These are phyloP conservation scores for Tinea semifulvella DNA, from an alignment of 2,888 invertebrate species.

Conservation along the genomic window DNA sequence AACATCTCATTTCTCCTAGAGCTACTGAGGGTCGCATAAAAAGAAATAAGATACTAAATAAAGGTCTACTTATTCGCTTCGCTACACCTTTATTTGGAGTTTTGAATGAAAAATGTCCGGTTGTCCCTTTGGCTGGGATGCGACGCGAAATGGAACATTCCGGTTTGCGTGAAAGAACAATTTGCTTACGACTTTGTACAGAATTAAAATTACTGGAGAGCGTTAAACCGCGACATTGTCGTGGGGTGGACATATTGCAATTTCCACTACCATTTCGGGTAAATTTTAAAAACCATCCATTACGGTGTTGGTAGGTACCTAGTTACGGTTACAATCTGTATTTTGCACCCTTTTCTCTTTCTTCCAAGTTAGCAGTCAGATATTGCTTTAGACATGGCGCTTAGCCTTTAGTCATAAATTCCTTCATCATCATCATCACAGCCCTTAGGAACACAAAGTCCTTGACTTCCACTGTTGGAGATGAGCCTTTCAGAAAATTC, in stretches of 20 bases:
- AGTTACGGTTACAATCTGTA: no score
- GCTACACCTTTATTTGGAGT: slow-evolving; percentile 40
- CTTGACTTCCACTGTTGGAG: no score
- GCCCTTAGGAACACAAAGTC: no score
- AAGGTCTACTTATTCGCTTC: slow-evolving; percentile 49
- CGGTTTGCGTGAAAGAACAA: slow-evolving; percentile 44
- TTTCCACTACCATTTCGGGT: slow-evolving; percentile 1
- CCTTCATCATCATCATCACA: no score
- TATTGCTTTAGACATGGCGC: no score
- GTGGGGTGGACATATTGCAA: slow-evolving; percentile 8
- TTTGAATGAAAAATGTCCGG: slow-evolving; percentile 35
- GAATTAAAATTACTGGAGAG: slow-evolving; percentile 44
- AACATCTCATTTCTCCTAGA: slow-evolving; percentile 49
- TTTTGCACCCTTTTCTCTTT: no score
- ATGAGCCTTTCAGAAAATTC: no score
- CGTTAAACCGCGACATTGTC: slow-evolving; percentile 31
- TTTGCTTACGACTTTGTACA: slow-evolving; percentile 34
- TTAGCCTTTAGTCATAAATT: no score
- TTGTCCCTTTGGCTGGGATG: slow-evolving; percentile 26
- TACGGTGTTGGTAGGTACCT: no score
- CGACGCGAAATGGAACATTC: slow-evolving; percentile 27
- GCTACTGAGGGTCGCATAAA: slow-evolving; percentile 38
- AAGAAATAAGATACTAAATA: slow-evolving; percentile 59
- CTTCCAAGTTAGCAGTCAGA: no score
- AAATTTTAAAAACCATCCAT: no score